Evolutionary conservation across 2,888 invertebrate genomes (phyloP).

Genomic region (Ceramica pisi): DNA sequence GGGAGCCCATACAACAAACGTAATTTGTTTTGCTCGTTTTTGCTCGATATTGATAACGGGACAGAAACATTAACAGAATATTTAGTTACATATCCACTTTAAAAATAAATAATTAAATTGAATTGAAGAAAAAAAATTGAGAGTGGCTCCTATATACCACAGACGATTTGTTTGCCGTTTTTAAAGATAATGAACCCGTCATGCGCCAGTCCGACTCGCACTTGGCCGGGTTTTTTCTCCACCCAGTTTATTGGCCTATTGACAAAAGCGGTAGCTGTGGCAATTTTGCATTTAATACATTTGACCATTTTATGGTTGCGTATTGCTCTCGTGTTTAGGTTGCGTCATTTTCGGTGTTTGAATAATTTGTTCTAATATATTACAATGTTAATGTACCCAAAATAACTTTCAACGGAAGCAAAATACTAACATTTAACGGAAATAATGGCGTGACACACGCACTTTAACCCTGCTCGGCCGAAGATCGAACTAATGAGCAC

Average conservation of each 20-base stretch:
- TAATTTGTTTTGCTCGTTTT: too few relatives aligned
- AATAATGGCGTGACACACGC: constrained; percentile 10
- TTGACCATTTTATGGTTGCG: not conserved
- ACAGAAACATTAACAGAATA: too few relatives aligned
- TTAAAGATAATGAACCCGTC: too few relatives aligned
- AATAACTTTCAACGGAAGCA: constrained; percentile 8
- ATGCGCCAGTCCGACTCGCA: too few relatives aligned
- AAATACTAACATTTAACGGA: not conserved
- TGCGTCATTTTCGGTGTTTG: not conserved
- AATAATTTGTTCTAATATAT: not conserved
- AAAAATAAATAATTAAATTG: too few relatives aligned
- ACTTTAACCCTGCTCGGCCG: not conserved
- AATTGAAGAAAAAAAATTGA: too few relatives aligned
- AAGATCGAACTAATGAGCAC: not conserved
- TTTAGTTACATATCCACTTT: too few relatives aligned
- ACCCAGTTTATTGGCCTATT: not conserved
- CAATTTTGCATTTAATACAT: not conserved
- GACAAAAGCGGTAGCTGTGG: not conserved
- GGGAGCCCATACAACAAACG: too few relatives aligned
- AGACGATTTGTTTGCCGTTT: too few relatives aligned
- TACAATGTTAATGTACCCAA: constrained; percentile 2
- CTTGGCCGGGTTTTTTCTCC: not conserved
- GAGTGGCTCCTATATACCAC: too few relatives aligned
- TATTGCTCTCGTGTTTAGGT: not conserved
- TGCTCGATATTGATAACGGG: too few relatives aligned